Evolutionary conservation across 2,113 vertebrate genomes (phyloP).

Genomic region (human): GRCh38 chr21:24237001-24237500

Average conservation of each 20-base stretch:
- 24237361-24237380: background rate
- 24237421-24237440: background rate
- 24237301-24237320: background rate
- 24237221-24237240: background rate
- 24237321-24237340: background rate
- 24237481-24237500: background rate
- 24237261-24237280: background rate
- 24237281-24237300: background rate
- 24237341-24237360: background rate
- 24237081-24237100: too few species aligned
- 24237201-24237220: background rate
- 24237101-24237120: background rate
- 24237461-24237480: background rate
- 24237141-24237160: background rate
- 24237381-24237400: background rate
- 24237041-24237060: background rate
- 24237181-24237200: background rate
- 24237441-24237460: background rate
- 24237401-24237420: background rate
- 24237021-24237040: background rate
- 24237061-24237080: background rate
- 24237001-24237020: background rate
- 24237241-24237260: background rate
- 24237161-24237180: background rate
- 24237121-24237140: background rate